Percentiles rank a stretch among this genome's conserved stretches.
Conservation (phyloP, 2,888 invertebrate species). For the Agonopterix arenella region DNA sequence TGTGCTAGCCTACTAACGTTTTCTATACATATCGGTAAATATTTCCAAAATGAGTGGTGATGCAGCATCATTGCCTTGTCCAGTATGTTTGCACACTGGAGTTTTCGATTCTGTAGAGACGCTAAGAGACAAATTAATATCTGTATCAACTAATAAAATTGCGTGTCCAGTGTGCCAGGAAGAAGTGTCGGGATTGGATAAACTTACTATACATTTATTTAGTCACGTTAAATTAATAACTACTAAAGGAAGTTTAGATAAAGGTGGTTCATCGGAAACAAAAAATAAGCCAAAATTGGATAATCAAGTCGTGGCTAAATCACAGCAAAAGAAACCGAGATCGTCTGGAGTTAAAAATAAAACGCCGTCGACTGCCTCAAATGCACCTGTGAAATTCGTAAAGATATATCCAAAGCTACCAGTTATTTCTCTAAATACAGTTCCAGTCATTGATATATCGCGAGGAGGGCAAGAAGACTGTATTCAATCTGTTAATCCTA, state of each 20-base stretch:
- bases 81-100: constrained; percentile 84
- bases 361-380: constrained; percentile 26
- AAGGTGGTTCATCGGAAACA: constrained; percentile 17
- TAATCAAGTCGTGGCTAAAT: constrained; percentile 23
- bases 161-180: constrained; percentile 88
- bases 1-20: constrained; percentile 9
- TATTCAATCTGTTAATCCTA: constrained; percentile 27
- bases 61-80: constrained; percentile 81
- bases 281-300: constrained; percentile 27
- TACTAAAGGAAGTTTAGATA: constrained; percentile 25
- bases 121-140: constrained; percentile 83
- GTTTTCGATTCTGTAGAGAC: constrained; percentile 83
- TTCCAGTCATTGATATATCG: constrained; percentile 52
- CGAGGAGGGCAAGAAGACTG: constrained; percentile 28
- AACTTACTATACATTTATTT: constrained; percentile 89
- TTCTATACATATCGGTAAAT: neutral
- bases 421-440: constrained; percentile 49
- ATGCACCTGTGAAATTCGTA: constrained; percentile 56
- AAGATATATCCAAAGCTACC: constrained; percentile 69
- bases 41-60: constrained; percentile 56
- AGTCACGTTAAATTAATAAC: constrained; percentile 77
- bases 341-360: constrained; percentile 57
- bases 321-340: constrained; percentile 45
- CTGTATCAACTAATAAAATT: constrained; percentile 84
- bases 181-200: constrained; percentile 85